Evolutionary conservation across 2,888 invertebrate genomes (phyloP), one percentile per base, ranked within the genome.

Genomic region (Ditula angustiorana): DNA sequence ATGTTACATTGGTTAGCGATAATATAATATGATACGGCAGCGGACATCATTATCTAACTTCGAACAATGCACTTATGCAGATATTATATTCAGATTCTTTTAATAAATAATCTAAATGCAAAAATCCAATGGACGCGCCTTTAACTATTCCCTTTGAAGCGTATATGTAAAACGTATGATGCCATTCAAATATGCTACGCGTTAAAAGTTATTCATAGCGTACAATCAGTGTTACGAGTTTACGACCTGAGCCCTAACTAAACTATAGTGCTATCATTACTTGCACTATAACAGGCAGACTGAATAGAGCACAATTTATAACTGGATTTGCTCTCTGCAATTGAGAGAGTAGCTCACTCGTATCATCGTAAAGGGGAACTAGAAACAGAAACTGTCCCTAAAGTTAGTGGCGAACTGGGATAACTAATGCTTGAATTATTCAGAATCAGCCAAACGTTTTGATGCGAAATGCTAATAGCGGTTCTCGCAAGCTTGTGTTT

Each of bases 1-100:
- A 49, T 50, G 57, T 63, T 63, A 63, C 63, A 50, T 63, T 55
- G 57, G 57, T 63, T 57, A 57, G 44, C 57, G 50, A 63, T 55
- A 52, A 21, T 13, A 55, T 63, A 63, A 53, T 61, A 55, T 46
- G 61, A 61, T 61, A 61, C 19, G 46, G 24, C 44, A 57, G 19
- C 37, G 30, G 21, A 23, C 52, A 35, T 52, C 24, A 41, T 49
- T 37, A 30, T 61, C 52, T 61, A 59, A 53, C 47, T 2, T 21
- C 30, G 28, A 55, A 55, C 47, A 61, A 55, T 61, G 33, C 49
- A 57, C 44, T 30, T 41, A 50, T 59, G 59, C 41, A 33, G 53
- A 50, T 19, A 37, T 63, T 49, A 56, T 33, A 41, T 41, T 19
- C 16, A 41, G 35, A 13, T 35, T 19, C 7, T 41, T 41, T 41